phyloP scores from a whole-genome alignment of 2,113 vertebrate genomes.

The Tetrao urogallus region DNA sequence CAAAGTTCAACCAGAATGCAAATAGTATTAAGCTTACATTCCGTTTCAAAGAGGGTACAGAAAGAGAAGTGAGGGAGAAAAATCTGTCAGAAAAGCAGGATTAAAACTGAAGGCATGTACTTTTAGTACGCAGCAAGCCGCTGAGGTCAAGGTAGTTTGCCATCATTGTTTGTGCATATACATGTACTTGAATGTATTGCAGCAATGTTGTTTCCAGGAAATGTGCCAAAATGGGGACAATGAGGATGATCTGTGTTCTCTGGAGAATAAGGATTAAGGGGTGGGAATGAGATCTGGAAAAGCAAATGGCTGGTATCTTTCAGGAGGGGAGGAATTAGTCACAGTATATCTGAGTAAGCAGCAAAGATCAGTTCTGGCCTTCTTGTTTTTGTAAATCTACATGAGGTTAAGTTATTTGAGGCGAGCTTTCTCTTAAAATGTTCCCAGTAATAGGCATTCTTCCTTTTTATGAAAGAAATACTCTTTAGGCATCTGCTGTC shows the following conservation, averaged over 20 bases:
- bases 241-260: background rate
- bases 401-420: background rate
- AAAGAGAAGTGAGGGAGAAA: background rate
- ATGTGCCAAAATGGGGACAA: background rate
- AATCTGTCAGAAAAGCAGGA: background rate
- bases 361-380: background rate
- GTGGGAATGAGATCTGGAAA: background rate
- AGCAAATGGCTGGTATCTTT: background rate
- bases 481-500: background rate
- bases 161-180: fast-evolving
- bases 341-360: background rate
- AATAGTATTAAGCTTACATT: background rate
- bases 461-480: background rate
- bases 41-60: background rate
- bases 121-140: background rate
- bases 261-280: background rate
- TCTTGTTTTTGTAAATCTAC: background rate
- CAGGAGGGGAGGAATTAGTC: background rate
- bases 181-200: background rate
- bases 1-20: slow-evolving; percentile 53
- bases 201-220: background rate
- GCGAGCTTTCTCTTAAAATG: background rate
- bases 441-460: background rate
- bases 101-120: background rate
- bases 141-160: background rate